phyloP scores from a whole-genome alignment of 2,113 vertebrate genomes.

The Hyperopisus bebe region DNA sequence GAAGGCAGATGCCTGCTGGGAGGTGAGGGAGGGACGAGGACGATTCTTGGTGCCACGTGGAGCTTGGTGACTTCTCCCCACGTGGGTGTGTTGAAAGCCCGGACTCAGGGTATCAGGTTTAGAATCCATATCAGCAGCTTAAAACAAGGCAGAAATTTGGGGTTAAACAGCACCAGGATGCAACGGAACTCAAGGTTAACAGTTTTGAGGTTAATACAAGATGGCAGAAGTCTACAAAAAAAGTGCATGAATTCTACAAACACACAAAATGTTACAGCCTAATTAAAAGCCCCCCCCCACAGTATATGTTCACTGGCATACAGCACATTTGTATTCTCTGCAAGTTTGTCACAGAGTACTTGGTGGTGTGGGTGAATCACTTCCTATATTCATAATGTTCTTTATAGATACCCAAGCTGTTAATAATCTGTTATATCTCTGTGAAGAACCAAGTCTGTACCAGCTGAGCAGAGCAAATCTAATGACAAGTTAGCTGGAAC shows the following conservation, averaged over 20 bases:
- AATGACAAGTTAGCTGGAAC: not conserved
- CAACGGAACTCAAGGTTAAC: not conserved
- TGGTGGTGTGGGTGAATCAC: not conserved
- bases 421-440: not conserved
- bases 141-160: slow-evolving; percentile 18
- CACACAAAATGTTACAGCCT: not conserved
- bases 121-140: slow-evolving; percentile 63
- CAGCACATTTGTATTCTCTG: not conserved
- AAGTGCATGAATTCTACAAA: not conserved
- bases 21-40: slow-evolving; percentile 47
- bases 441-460: not conserved
- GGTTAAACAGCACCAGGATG: not conserved
- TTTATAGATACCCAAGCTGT: not conserved
- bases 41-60: slow-evolving; percentile 61
- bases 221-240: not conserved
- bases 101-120: slow-evolving; percentile 57
- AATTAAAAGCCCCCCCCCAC: not conserved
- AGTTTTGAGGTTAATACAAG: not conserved
- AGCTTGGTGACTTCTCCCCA: slow-evolving; percentile 45
- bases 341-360: not conserved
- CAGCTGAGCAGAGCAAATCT: not conserved
- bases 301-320: not conserved
- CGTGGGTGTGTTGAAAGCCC: slow-evolving; percentile 40
- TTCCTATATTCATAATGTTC: not conserved
- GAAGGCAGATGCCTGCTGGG: slow-evolving; percentile 47